Base-by-base conservation (phyloP, 2,113 vertebrate genomes). In the Caranx ignobilis region DNA sequence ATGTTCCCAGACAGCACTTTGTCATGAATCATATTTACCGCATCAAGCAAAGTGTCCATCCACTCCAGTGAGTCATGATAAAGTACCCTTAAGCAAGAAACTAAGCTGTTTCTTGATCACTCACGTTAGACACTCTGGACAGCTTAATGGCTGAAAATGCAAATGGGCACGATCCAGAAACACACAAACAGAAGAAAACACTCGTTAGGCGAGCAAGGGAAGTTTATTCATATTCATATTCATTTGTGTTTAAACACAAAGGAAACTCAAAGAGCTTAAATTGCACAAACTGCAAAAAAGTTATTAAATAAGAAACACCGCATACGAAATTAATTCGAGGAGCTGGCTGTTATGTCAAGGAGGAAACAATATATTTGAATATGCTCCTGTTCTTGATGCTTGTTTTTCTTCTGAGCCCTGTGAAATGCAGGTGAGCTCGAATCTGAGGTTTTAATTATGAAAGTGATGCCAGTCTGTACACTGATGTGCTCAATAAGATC, bases 361-460 rank as follows among this genome's bases (percentile, higher is more conserved):
- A n/a, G 32, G 57, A 72, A 82, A 68, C 55, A 10, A 32, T 9
- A 9, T 64, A 64, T 78, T 52, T 66, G 35, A 43, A 75, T 35
- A 56, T 18, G 26, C 34, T 13, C 26, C 10, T 12, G 37, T 18
- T 21, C 16, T 50, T 5, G 11, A 19, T 50, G 16, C 32, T 55
- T 71, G n/a, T 47, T 67, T 32, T 43, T 35, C 2, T 71, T 67
- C 34, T 50, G 21, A 57, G 18, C 21, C 10, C 43, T 57, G 67
- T 80, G 63, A 73, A 86, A 70, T 45, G 60, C 66, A 65, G 65
- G 43, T 16, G 57, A 79, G 19, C 10, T 56, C 31, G 54, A 71
- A 85, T 79, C 48, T 45, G 35, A 81, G 59, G 15, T 75, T 80
- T 84, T 88, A 77, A 88, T 84, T 83, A 87, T 82, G 64, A 83